These are phyloP conservation scores for Loripinus fragilis DNA, from an alignment of 2,888 invertebrate species.

Conservation along the genomic window DNA sequence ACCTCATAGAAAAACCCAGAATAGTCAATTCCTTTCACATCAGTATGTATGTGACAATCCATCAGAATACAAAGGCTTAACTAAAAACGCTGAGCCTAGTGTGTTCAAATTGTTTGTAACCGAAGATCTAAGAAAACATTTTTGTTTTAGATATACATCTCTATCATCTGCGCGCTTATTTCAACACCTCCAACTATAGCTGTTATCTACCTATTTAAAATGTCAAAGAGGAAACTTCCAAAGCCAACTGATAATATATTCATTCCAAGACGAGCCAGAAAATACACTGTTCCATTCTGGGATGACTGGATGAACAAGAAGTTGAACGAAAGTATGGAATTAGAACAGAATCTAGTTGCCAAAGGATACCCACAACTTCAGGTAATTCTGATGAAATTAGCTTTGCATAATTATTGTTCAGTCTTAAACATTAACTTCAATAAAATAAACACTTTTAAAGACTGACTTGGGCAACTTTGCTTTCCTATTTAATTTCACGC, in stretches of 20 bases:
- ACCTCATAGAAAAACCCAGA: too few species aligned
- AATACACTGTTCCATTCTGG: slow-evolving; percentile 62
- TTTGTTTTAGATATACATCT: slow-evolving; percentile 54
- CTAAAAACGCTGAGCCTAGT: too few species aligned
- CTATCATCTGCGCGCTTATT: slow-evolving; percentile 61
- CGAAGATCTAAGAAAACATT: too few species aligned
- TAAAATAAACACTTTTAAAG: too few species aligned
- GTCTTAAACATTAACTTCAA: too few species aligned
- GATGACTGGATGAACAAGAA: slow-evolving; percentile 56
- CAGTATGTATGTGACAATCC: too few species aligned
- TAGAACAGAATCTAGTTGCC: slow-evolving; percentile 60
- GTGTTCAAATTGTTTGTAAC: too few species aligned
- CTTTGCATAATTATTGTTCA: too few species aligned
- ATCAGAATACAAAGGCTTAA: too few species aligned
- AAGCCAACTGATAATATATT: slow-evolving; percentile 33
- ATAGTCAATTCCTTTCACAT: too few species aligned
- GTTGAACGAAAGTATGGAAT: slow-evolving; percentile 57
- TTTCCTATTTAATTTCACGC: too few species aligned
- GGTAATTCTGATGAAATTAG: slow-evolving; percentile 16
- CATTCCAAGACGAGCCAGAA: slow-evolving; percentile 27
- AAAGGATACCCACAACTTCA: slow-evolving; percentile 54
- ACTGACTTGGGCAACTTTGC: too few species aligned
- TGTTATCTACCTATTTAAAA: slow-evolving; percentile 63
- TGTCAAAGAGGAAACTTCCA: slow-evolving; percentile 49
- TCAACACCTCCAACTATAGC: slow-evolving; percentile 58